Conservation (phyloP, 2,888 invertebrate species). For the Pandemis heparana region DNA sequence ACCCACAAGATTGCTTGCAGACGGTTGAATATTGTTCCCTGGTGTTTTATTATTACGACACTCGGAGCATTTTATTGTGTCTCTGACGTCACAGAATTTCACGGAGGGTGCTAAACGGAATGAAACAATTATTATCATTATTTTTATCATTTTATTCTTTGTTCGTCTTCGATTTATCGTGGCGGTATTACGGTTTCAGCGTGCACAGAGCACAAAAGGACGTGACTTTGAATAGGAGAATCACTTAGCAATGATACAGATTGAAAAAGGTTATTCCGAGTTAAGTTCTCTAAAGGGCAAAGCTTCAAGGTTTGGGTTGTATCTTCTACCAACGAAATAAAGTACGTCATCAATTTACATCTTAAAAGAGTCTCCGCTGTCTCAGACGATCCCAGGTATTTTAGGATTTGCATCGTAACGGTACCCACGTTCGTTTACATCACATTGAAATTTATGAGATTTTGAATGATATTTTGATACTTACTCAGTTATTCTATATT, state of each 20-base stretch:
- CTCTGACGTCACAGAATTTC: constrained; percentile 12
- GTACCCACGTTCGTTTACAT: neutral
- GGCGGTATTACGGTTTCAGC: neutral
- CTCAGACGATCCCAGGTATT: neutral
- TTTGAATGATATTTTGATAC: neutral
- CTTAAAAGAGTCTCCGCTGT: neutral
- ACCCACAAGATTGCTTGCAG: constrained; percentile 30
- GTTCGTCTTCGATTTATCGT: neutral
- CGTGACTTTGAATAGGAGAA: neutral
- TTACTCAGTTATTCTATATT: too few species aligned
- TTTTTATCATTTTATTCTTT: constrained; percentile 6
- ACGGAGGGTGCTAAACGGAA: constrained; percentile 9
- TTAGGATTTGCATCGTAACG: neutral
- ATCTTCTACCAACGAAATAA: constrained; percentile 1
- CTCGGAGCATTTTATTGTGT: constrained; percentile 24
- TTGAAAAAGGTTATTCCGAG: constrained; percentile 2
- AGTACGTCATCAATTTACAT: constrained; percentile 4
- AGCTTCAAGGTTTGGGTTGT: neutral
- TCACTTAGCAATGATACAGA: neutral
- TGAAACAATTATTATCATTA: neutral
- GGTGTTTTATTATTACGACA: constrained; percentile 36
- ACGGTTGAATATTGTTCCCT: constrained; percentile 33
- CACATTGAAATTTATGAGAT: neutral
- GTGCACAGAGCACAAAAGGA: neutral
- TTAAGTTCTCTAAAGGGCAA: neutral